phyloP scores from a whole-genome alignment of 2,113 vertebrate species.

The Anser cygnoides region DNA sequence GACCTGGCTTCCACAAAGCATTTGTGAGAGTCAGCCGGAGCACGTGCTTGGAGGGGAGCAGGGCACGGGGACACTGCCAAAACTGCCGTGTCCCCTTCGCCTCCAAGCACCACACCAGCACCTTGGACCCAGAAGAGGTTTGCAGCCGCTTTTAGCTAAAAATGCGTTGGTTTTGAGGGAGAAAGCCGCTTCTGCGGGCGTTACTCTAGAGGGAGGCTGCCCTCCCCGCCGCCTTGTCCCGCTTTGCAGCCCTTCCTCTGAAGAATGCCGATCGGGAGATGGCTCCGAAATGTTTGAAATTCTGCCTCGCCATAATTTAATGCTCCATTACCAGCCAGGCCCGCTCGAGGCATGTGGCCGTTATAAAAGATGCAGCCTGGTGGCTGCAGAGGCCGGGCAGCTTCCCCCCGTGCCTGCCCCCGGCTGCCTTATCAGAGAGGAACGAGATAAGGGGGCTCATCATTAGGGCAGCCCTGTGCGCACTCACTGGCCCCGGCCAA shows the following conservation, averaged over 20 bases:
- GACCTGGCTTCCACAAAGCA: background rate
- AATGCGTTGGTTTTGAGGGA: background rate
- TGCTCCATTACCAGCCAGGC: background rate
- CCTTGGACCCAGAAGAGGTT: background rate
- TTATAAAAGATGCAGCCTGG: background rate
- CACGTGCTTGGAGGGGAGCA: background rate
- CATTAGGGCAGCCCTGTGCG: background rate
- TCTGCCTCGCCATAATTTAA: conserved; percentile 1
- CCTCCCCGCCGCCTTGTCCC: background rate
- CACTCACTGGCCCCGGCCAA: background rate
- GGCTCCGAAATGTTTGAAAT: background rate
- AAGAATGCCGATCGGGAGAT: background rate
- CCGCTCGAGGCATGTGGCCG: background rate
- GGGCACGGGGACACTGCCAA: background rate
- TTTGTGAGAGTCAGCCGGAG: background rate
- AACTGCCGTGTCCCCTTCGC: fast-evolving
- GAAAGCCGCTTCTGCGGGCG: fast-evolving
- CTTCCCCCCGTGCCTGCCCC: background rate
- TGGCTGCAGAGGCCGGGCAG: background rate
- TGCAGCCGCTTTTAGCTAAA: background rate
- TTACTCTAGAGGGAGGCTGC: background rate
- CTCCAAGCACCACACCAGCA: background rate
- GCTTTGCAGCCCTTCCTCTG: background rate
- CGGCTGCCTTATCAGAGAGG: background rate
- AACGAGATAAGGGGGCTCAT: background rate